Evolutionary conservation across 2,113 vertebrate genomes (phyloP), one percentile per base, ranked within the genome.

Genomic region (Scomber colias): DNA sequence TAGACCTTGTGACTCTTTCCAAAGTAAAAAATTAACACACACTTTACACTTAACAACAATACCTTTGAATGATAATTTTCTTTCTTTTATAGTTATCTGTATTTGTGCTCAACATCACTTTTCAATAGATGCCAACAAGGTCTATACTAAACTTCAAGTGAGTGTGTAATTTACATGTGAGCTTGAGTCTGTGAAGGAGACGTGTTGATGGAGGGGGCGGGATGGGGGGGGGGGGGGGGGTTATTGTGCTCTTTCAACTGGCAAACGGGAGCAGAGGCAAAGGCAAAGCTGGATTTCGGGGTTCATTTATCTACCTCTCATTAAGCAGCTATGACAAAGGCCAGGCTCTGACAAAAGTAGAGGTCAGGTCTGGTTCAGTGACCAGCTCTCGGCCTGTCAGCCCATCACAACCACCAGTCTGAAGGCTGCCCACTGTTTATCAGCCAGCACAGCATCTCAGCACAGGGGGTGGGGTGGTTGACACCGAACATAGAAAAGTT

Each of bases 321-420:
- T 95, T 94, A 94, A 94, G 87, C 88, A 75, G 82, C 87, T 53
- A 88, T 88, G 89, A 93, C 91, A 93, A 93, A 94, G 93, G 87
- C 89, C 90, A 90, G 87, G 85, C 85, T 71, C 75, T 45, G 76
- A 95, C 94, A 95, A 94, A 92, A 88, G 82, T 83, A 82, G 84
- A 92, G 95, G 94, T 94, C 94, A 92, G 87, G 86, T 84, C 79
- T 83, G 90, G 91, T 92, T 95, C 92, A 94, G 82, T 91, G 90
- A 91, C 85, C 92, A 93, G 91, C 87, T 91, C 91, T 65, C 78
- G 78, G 89, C 86, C 83, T 93, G 91, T 94, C 94, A 93, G 87
- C 83, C 91, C 90, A 86, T 91, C 87, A 78, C 90, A 88, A 84
- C 74, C 88, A 21, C 88, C 56, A 40, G 88, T 89, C 92, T 93